Evolutionary conservation across 2,888 invertebrate genomes (phyloP), one percentile per base, ranked within the genome.

Genomic region (Clusia tigrina): DNA sequence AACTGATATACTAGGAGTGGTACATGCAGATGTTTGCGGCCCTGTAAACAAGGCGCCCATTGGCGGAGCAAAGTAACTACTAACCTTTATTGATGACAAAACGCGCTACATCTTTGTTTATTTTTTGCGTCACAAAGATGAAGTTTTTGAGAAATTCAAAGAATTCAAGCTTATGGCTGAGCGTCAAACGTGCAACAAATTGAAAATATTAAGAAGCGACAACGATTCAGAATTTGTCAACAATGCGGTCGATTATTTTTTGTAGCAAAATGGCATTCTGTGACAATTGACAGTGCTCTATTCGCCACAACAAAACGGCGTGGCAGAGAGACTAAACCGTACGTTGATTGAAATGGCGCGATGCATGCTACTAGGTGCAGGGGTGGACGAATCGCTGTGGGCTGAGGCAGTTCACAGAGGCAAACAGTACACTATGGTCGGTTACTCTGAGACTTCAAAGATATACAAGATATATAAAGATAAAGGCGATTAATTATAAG

Each of bases 381-480:
- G 42, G 1, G n/a, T 57, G 48, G 22, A 51, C 17, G 38, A 67
- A 20, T 46, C 2, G 17, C 59, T 67, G 5, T 66, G 64, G 65
- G 64, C 62, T 25, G 67, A 67, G 23, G 62, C n/a, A n/a, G n/a
- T n/a, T 2, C 55, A 20, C 54, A 63, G 61, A 17, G 52, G 54
- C 5, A 46, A 26, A 25, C 32, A 42, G 54, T 48, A 54, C 20
- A 22, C 59, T 6, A 12, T 65, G 37, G 52, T 62, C 10, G 63
- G 68, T 2, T 67, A 69, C 20, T 68, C 67, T 1, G 53, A 54
- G 42, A 57, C 26, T 25, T 59, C 65, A 9, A 66, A 68, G 24
- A 63, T 60, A 3, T 65, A 68, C 56, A 60, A 66, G 1, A 26
- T 67, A 20, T 63, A 63, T 48, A 42, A 68, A 18, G 53, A 56